A percentile compares a stretch with the other conserved stretches of the same genome.
These are phyloP conservation scores for Thymelicus acteon DNA, from an alignment of 2,888 invertebrate genomes.

Conservation along the genomic window DNA sequence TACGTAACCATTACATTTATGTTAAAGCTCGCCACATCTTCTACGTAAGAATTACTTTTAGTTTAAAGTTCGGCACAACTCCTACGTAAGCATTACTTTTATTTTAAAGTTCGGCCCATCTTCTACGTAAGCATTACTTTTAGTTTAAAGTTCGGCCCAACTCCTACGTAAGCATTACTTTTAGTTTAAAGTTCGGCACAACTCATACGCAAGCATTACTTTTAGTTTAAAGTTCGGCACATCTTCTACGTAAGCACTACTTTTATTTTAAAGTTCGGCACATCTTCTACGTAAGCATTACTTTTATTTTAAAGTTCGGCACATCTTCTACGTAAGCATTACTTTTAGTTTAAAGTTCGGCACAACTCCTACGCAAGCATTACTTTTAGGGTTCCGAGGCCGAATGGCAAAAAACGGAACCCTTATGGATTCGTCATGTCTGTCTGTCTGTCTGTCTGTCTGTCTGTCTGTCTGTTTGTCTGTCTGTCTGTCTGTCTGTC, in stretches of 20 bases:
- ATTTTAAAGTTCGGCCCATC: slow-evolving; percentile 62
- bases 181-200: slow-evolving; percentile 60
- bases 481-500: no score
- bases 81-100: slow-evolving; percentile 63
- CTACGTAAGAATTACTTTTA: slow-evolving; percentile 63
- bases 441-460: no score
- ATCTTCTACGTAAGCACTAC: slow-evolving; percentile 69
- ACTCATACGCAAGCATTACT: slow-evolving; percentile 67
- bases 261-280: slow-evolving; percentile 55
- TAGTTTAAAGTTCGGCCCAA: slow-evolving; percentile 60
- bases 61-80: slow-evolving; percentile 64
- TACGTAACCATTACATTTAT: slow-evolving; percentile 62
- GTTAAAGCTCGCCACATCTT: slow-evolving; percentile 64
- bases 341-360: slow-evolving; percentile 51
- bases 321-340: slow-evolving; percentile 71
- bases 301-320: slow-evolving; percentile 54
- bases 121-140: slow-evolving; percentile 66
- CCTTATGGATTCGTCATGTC: no score
- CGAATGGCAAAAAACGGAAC: no score
- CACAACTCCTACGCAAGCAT: slow-evolving; percentile 74
- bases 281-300: slow-evolving; percentile 54
- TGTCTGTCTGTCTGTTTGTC: no score
- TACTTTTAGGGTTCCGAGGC: no score
- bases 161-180: slow-evolving; percentile 67
- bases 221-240: slow-evolving; percentile 57